Base-by-base conservation (phyloP, 2,888 invertebrate genomes). In the Ornithoptera alexandrae region DNA sequence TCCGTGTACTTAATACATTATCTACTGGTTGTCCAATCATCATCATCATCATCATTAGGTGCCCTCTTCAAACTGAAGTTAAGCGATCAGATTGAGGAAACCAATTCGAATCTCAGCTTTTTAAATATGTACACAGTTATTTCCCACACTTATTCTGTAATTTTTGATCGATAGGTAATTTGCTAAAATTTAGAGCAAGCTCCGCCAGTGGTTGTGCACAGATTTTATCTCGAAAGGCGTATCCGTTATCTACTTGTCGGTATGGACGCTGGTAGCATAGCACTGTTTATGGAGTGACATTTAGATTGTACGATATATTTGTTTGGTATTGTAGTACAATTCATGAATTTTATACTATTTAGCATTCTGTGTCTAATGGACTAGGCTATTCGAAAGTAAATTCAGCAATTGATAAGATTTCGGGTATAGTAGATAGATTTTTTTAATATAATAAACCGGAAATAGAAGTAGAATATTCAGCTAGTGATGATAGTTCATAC, bases 161-260 rank as follows among this genome's bases (percentile, higher is more conserved):
- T 57, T 57, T 57, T 5, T 18, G n/a, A 57, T 20, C n/a, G 57
- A 22, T 8, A 20, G 6, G 57, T 20, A 57, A 57, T 57, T 67
- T 24, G 62, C 42, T 62, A 62, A 67, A 62, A 67, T 68, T 56
- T 68, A 68, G 57, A 46, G 62, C 62, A 42, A 62, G 42, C 56
- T 30, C 24, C 12, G 42, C 6, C 24, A 36, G 22, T 46, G 61
- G 71, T 69, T 59, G 60, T 70, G 74, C 74, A 72, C 72, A 75
- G 82, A 83, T 82, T 73, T 76, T 81, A 83, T 83, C 83, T 78
- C 80, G 81, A 83, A 82, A 79, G 78, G 76, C 77, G 74, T 76
- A 78, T 81, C 80, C 76, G 81, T 80, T 83, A 81, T 81, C 83
- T 77, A 70, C 71, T 71, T 72, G 69, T 73, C 76, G 75, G 79